Evolutionary conservation across 1,140 invertebrate genomes (phyloP).

Genomic region (Calycopis cecrops): DNA sequence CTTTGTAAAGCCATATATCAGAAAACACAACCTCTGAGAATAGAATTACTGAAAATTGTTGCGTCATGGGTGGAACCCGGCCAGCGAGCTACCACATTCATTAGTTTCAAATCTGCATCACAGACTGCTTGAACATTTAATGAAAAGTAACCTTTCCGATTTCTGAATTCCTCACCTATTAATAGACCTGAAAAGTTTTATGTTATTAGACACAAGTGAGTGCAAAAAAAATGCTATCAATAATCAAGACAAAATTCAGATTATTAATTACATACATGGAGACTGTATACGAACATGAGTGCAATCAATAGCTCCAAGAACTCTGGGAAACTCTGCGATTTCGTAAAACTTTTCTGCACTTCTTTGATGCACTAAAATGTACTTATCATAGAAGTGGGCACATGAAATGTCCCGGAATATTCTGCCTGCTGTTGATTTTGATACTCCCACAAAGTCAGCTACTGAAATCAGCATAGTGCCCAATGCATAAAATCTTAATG

Average conservation of each 20-base stretch:
- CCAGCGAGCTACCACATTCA: too few species aligned
- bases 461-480: conserved; percentile 33
- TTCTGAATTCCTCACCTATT: conserved; percentile 50
- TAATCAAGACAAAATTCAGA: neutral
- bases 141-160: conserved; percentile 58
- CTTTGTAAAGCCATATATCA: too few species aligned
- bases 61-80: too few species aligned
- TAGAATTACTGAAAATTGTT: too few species aligned
- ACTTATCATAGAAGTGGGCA: conserved; percentile 22
- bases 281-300: conserved; percentile 45
- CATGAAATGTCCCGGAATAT: conserved; percentile 17
- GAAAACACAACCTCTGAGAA: too few species aligned
- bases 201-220: too few species aligned
- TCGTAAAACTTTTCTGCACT: conserved; percentile 22
- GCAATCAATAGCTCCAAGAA: conserved; percentile 56
- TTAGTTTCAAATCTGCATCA: too few species aligned
- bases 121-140: conserved; percentile 59
- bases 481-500: conserved; percentile 31
- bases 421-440: conserved; percentile 21
- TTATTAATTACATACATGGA: conserved; percentile 31
- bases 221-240: conserved; percentile 5
- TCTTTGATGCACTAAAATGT: conserved; percentile 20
- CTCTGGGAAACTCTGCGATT: conserved; percentile 24
- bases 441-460: conserved; percentile 30
- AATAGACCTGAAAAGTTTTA: conserved; percentile 29